Evolutionary conservation across 2,797 vertebrate genomes (phyloP).

Genomic region (Parotocinclus haroldoi): DNA sequence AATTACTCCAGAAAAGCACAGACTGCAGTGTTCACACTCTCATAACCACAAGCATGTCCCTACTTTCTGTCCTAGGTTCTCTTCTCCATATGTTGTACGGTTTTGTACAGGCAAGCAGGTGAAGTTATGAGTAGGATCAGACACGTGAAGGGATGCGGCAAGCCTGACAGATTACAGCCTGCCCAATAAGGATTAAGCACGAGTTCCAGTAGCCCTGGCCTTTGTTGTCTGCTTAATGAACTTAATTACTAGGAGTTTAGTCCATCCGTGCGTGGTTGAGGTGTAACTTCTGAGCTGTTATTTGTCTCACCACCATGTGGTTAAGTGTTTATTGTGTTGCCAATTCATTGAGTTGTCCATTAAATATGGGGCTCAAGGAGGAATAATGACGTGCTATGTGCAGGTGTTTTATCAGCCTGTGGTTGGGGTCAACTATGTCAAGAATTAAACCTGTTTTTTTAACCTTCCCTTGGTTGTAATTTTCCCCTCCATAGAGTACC

Average conservation of each 20-base stretch:
- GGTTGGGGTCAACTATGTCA: no score
- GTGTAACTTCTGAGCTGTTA: constrained; percentile 27
- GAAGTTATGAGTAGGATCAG: constrained; percentile 15
- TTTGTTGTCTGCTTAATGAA: constrained; percentile 56
- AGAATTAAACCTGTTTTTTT: no score
- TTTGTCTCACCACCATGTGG: constrained; percentile 27
- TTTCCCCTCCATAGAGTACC: no score
- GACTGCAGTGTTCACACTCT: constrained; percentile 31
- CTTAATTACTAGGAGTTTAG: constrained; percentile 36
- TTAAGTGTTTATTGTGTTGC: constrained; percentile 51
- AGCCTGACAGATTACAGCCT: constrained; percentile 64
- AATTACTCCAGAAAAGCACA: constrained; percentile 48
- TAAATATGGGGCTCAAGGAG: constrained; percentile 23
- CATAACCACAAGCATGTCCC: constrained; percentile 34
- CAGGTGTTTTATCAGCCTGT: neutral
- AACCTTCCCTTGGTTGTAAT: no score
- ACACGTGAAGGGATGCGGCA: constrained; percentile 40
- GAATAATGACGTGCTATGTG: neutral
- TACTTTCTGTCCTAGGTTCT: constrained; percentile 23
- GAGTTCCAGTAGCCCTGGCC: constrained; percentile 51
- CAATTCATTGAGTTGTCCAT: constrained; percentile 27
- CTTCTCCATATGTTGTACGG: neutral
- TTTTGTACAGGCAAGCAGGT: neutral
- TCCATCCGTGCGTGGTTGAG: constrained; percentile 41
- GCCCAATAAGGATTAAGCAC: constrained; percentile 56